A percentile compares a stretch with the other conserved stretches of the same genome.
Evolutionary conservation across 2,888 invertebrate species (phyloP).

Genomic region (Desoria tigrina): DNA sequence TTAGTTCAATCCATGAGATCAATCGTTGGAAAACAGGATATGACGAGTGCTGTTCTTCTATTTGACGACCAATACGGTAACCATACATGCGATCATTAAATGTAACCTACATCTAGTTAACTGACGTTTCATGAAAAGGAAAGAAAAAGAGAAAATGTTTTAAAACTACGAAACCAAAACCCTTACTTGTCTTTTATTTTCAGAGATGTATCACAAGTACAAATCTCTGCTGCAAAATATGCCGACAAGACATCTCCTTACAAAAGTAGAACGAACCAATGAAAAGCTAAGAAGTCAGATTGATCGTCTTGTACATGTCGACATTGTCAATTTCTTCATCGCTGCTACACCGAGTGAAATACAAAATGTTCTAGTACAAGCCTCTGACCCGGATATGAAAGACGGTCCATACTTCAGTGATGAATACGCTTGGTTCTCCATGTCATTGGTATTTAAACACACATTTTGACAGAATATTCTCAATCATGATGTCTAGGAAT

Average conservation of each 20-base stretch:
- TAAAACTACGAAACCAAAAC: no score
- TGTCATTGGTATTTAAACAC: constrained; percentile 66
- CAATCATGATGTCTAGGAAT: not conserved
- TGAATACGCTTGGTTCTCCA: constrained; percentile 84
- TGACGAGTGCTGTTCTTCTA: constrained; percentile 87
- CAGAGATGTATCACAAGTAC: constrained; percentile 91
- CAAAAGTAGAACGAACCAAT: constrained; percentile 57
- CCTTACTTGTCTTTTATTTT: no score
- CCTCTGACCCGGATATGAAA: constrained; percentile 35
- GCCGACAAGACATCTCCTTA: constrained; percentile 83
- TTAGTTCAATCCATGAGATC: constrained; percentile 80
- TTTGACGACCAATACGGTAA: constrained; percentile 83
- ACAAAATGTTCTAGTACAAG: constrained; percentile 43
- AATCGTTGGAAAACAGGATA: constrained; percentile 78
- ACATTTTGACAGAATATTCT: not conserved
- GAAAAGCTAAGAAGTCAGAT: constrained; percentile 67
- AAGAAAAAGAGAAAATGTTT: no score
- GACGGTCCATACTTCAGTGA: constrained; percentile 68
- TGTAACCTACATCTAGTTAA: no score
- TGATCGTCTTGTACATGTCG: constrained; percentile 72
- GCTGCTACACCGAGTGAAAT: constrained; percentile 61
- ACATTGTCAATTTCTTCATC: constrained; percentile 87
- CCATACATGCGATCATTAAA: constrained; percentile 52
- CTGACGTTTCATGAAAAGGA: no score
- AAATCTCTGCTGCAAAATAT: constrained; percentile 86